phyloP scores from a whole-genome alignment of 2,113 vertebrate species.

The Plestiodon gilberti region DNA sequence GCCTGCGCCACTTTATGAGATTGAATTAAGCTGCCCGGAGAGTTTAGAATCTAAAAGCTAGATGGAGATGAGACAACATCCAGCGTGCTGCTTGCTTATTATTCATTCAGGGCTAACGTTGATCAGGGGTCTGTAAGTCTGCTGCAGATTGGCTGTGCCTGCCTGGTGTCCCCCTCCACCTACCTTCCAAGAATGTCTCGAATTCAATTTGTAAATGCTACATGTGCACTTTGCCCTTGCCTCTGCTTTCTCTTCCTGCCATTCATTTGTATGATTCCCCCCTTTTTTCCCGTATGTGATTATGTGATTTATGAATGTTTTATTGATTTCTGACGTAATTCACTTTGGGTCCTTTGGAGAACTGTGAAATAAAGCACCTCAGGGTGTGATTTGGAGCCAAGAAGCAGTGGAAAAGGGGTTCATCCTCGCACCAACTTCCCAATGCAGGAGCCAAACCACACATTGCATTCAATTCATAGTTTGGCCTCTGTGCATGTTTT shows the following conservation, averaged over 20 bases:
- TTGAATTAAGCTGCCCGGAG: not conserved
- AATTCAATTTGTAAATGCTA: not conserved
- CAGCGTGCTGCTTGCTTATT: not conserved
- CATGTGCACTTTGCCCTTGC: not conserved
- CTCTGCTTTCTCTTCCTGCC: not conserved
- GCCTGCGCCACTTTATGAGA: conserved; percentile 17
- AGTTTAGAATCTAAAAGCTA: conserved; percentile 3
- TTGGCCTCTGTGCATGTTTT: too few species aligned
- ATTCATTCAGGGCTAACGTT: conserved; percentile 10
- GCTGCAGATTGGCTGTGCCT: not conserved
- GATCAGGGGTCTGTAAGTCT: not conserved
- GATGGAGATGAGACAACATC: conserved; percentile 10
- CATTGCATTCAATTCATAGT: too few species aligned
- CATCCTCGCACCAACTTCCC: too few species aligned
- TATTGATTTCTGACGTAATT: too few species aligned
- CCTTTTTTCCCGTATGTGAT: not conserved
- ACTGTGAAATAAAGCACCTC: too few species aligned
- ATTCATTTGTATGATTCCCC: not conserved
- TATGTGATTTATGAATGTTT: too few species aligned
- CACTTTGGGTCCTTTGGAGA: too few species aligned
- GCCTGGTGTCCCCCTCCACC: not conserved
- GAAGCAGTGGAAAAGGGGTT: too few species aligned
- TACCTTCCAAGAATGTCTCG: not conserved
- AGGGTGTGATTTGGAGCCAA: too few species aligned
- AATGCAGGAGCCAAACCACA: too few species aligned